A percentile compares a stretch with the other conserved stretches of the same genome.
Conservation (phyloP, 2,797 vertebrate species). For the Oreortyx pictus region DNA sequence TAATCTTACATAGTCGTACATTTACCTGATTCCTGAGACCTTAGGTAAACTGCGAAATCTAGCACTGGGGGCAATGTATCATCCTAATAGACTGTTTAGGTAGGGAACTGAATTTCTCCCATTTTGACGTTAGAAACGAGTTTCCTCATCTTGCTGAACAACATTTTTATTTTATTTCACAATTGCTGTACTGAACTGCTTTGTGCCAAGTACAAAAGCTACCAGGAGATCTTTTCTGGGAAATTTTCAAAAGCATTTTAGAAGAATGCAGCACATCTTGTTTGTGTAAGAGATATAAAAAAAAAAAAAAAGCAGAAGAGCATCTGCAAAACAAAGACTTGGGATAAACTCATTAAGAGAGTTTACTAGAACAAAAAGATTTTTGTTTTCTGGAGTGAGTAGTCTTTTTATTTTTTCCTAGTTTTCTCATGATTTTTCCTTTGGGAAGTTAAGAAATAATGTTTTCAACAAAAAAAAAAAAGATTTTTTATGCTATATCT, state of each 20-base stretch:
- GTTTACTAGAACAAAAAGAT: fast-evolving
- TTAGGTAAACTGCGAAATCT: background rate
- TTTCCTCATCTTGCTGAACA: background rate
- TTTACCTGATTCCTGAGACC: background rate
- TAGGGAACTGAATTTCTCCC: background rate
- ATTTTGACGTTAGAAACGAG: background rate
- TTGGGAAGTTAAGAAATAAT: background rate
- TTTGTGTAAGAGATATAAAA: background rate
- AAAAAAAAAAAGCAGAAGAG: background rate
- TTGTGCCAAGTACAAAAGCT: background rate
- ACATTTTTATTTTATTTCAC: background rate
- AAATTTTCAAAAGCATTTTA: conserved; percentile 24
- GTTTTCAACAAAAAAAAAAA: background rate
- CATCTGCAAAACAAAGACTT: background rate
- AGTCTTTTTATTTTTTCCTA: fast-evolving
- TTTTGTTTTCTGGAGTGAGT: background rate
- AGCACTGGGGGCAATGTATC: background rate
- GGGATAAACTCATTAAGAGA: background rate
- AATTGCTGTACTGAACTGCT: background rate
- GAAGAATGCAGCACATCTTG: background rate
- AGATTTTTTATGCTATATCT: background rate
- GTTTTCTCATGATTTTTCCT: background rate
- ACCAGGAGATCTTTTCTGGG: background rate
- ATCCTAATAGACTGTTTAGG: background rate
- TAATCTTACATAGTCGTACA: background rate